These are phyloP conservation scores for Bombus sylvicola DNA, from an alignment of 1,140 invertebrate genomes.

Conservation along the genomic window DNA sequence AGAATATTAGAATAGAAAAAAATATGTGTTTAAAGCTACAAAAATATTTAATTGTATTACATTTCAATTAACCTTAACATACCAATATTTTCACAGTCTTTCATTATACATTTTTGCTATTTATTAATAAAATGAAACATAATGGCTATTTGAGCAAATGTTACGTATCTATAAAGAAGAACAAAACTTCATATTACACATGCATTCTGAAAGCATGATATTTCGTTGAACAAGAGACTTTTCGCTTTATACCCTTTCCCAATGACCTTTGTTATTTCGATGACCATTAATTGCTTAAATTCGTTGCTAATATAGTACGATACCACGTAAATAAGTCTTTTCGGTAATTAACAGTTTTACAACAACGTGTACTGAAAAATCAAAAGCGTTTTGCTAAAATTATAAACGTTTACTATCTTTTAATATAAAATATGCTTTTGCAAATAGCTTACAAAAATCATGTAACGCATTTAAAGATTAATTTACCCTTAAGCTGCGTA, in stretches of 20 bases:
- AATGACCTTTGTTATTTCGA: constrained; percentile 28
- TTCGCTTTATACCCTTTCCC: neutral
- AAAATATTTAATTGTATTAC: neutral
- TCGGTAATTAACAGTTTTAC: neutral
- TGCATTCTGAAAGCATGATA: neutral
- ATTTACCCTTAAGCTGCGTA: constrained; percentile 16
- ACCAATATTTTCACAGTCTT: neutral
- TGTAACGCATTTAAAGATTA: constrained; percentile 9
- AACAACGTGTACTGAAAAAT: constrained; percentile 4
- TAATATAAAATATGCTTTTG: constrained; percentile 29
- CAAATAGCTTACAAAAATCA: constrained; percentile 6
- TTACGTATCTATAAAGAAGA: neutral
- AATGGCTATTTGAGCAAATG: neutral
- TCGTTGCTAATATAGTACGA: constrained; percentile 25
- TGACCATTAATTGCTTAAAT: constrained; percentile 5
- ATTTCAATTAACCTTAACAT: neutral
- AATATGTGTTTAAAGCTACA: neutral
- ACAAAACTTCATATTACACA: neutral
- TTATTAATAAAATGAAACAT: neutral
- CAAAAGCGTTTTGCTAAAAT: neutral
- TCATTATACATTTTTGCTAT: neutral
- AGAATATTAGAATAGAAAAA: neutral
- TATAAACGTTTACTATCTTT: neutral
- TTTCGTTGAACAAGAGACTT: neutral
- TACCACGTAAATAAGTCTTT: constrained; percentile 33